Conservation (phyloP, 2,113 vertebrate species). For the Ammodytes dubius region DNA sequence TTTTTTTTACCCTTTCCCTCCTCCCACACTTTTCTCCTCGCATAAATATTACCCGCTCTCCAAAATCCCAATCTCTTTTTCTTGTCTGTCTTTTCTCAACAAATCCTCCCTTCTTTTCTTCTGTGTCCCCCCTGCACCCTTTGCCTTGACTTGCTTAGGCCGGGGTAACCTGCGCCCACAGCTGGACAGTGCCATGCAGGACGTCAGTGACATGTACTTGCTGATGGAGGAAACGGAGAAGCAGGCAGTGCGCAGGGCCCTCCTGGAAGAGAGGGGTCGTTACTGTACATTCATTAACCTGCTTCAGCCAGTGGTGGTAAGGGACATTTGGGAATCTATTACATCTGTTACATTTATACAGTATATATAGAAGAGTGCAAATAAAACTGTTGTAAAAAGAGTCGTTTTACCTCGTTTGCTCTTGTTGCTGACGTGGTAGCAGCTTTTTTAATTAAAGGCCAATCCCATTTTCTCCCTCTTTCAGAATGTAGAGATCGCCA, state of each 20-base stretch:
- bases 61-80: constrained; percentile 31
- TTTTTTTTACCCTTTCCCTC: constrained; percentile 71
- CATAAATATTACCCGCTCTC: constrained; percentile 59
- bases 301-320: constrained; percentile 96
- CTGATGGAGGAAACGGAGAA: constrained; percentile 98
- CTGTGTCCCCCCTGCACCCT: background rate
- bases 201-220: constrained; percentile 96
- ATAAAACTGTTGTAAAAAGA: background rate
- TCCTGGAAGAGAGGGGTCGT: constrained; percentile 94
- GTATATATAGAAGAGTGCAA: too few species aligned
- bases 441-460: background rate
- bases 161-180: constrained; percentile 97
- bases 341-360: too few species aligned
- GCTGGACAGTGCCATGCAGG: constrained; percentile 96
- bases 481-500: constrained; percentile 95
- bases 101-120: background rate
- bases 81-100: constrained; percentile 11
- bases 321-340: constrained; percentile 41
- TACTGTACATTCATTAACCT: constrained; percentile 96
- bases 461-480: background rate
- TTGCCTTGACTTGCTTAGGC: constrained; percentile 77
- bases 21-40: constrained; percentile 72
- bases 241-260: constrained; percentile 95
- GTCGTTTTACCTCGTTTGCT: background rate
- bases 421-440: background rate